Conservation (phyloP, 2,888 invertebrate genomes). For the Dolichopus griseipennis region DNA sequence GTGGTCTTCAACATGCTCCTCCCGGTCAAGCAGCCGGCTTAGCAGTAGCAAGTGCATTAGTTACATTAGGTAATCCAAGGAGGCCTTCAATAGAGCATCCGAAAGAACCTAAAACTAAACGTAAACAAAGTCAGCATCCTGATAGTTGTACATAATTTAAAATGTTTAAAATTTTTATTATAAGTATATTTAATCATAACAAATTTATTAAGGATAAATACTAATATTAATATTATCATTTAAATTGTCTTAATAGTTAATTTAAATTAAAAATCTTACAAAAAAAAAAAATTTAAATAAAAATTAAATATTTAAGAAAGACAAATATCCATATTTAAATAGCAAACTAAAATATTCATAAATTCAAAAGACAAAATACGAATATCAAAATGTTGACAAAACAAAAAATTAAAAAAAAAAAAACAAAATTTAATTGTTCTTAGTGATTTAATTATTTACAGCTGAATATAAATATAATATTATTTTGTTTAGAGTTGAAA, state of each 20-base stretch:
- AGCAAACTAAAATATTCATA: not conserved
- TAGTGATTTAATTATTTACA: not conserved
- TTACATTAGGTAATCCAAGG: conserved; percentile 74
- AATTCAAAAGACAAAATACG: not conserved
- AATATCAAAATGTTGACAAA: not conserved
- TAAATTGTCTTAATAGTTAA: not conserved
- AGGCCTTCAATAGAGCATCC: conserved; percentile 58
- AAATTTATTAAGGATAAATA: conserved; percentile 22
- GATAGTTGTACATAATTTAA: conserved; percentile 44
- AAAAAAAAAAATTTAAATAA: not conserved
- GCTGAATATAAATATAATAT: not conserved
- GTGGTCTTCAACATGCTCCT: conserved; percentile 75
- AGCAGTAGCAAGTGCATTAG: conserved; percentile 82
- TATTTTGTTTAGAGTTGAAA: too few relatives aligned
- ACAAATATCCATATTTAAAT: not conserved
- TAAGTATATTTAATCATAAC: conserved; percentile 25
- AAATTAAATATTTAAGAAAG: not conserved
- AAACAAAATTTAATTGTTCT: not conserved
- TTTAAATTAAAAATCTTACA: not conserved
- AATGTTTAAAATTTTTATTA: conserved; percentile 22
- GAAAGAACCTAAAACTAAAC: conserved; percentile 44
- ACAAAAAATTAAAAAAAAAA: not conserved
- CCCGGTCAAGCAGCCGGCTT: conserved; percentile 72
- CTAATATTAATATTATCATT: conserved; percentile 1
- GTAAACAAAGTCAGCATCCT: conserved; percentile 62